Evolutionary conservation across 2,888 invertebrate genomes (phyloP), one percentile per base, ranked within the genome.

Genomic region (Sinelater perroti): DNA sequence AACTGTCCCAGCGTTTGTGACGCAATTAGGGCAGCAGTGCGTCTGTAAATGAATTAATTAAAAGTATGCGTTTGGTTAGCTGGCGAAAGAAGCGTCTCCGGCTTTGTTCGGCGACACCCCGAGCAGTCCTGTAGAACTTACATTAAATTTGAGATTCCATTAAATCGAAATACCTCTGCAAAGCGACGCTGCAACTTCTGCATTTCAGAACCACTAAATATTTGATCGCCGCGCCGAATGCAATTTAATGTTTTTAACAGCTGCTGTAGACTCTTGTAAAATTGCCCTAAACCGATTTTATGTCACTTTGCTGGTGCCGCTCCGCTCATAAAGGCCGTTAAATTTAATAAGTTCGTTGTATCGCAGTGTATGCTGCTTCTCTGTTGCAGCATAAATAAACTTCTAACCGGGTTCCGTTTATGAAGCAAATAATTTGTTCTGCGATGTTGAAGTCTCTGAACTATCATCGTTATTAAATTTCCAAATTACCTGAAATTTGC

Each of bases 201-300:
- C 10, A 4, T 24, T 24, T 40, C 8, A 40, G 24, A 40, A 40
- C 40, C 24, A 40, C 40, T 40, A 40, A 40, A 40, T 40, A 10
- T 40, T 40, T 40, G 40, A 40, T 40, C 24, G 16, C 40, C 21
- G 24, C 24, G n/a, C 40, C 24, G 40, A 40, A 40, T 24, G 40
- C 13, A 7, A 21, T 40, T 40, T 40, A 40, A 40, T 24, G 40
- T 21, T 14, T 35, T 40, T 40, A 26, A 13, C 40, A 40, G 21
- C 40, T 40, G 40, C 8, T 40, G 20, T 40, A 40, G 13, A 40
- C 13, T 24, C 14, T 14, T 40, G 20, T 20, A 18, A 18, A 20
- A 21, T 21, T 21, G 18, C 38, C 38, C 38, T 20, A 40, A 13
- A 40, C 21, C 16, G 40, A 20, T 40, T 40, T 40, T 40, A 40